These are phyloP conservation scores for Zenarchopterus dispar DNA, from an alignment of 2,797 vertebrate species.

Conservation along the genomic window DNA sequence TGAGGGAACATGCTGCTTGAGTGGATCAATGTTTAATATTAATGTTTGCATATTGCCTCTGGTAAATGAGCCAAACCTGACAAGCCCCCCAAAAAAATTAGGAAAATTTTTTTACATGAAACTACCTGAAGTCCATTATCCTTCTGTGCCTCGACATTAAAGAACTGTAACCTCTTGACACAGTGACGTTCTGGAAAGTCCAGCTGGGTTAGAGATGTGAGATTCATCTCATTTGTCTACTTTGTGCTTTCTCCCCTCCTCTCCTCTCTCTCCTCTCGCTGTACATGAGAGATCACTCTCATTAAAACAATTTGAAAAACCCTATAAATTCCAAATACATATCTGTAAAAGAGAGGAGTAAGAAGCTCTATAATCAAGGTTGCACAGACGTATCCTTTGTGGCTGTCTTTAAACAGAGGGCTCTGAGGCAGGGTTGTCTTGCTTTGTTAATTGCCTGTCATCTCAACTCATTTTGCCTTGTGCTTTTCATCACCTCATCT, in stretches of 20 bases:
- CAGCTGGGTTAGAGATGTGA: background rate
- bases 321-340: background rate
- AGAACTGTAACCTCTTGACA: no score
- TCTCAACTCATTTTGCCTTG: no score
- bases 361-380: background rate
- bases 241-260: background rate
- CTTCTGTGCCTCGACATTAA: no score
- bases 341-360: background rate
- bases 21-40: background rate
- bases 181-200: no score
- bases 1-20: background rate
- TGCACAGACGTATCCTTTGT: background rate
- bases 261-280: background rate
- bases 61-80: conserved; percentile 1
- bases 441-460: no score
- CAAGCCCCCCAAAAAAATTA: no score
- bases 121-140: no score
- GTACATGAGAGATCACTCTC: background rate
- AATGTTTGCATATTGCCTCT: background rate
- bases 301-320: background rate
- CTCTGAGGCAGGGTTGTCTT: background rate
- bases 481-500: no score
- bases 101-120: no score
- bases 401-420: background rate
- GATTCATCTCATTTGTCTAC: background rate